Base-by-base conservation (phyloP, 1,140 invertebrate species). In the Macrostomum lignano region DNA sequence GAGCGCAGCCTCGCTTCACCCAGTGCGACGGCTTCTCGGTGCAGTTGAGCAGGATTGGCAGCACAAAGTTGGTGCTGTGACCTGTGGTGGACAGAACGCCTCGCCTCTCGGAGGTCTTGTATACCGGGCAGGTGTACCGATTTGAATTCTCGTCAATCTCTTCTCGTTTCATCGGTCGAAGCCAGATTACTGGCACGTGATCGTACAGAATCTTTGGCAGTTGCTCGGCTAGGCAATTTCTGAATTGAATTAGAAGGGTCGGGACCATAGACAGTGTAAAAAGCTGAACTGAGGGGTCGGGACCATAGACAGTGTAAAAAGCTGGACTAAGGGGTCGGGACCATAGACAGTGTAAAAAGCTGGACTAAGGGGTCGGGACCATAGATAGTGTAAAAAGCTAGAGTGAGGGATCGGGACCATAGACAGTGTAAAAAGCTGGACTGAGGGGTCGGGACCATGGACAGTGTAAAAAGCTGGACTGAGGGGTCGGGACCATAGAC, bases 71-170 rank as follows among this genome's bases (percentile, higher is more conserved):
- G 35, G 55, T 58, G 31, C 53, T 56, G 39, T 58, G 55, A 30
- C 55, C 55, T 32, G 55, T 58, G 20, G 55, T 58, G 17, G 50
- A 54, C 7, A 58, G 44, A 3, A 44, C 45, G 20, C 55, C 55
- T 34, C 52, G 63, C 44, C 76, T 63, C 25, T 70, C 73, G 42
- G 69, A 74, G 0, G 76, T 82, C 56, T 78, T 78, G 50, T 82
- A 84, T 2, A 82, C 66, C 0, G 78, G 78, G 47, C 73, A 76
- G 36, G 67, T 62, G 43, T 79, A 82, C 3, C 45, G 41, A 3
- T 31, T 28, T 14, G 42, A 42, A 17, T 42, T 41, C 10, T 46
- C 39, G 7, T 39, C 40, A 23, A 55, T 40, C 17, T 50, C 47
- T 11, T 43, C 38, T 21, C 36, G 44, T 42, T 53, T 53, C 13